Evolutionary conservation across 2,797 vertebrate species (phyloP).

Genomic region (Chaetophractus vellerosus): DNA sequence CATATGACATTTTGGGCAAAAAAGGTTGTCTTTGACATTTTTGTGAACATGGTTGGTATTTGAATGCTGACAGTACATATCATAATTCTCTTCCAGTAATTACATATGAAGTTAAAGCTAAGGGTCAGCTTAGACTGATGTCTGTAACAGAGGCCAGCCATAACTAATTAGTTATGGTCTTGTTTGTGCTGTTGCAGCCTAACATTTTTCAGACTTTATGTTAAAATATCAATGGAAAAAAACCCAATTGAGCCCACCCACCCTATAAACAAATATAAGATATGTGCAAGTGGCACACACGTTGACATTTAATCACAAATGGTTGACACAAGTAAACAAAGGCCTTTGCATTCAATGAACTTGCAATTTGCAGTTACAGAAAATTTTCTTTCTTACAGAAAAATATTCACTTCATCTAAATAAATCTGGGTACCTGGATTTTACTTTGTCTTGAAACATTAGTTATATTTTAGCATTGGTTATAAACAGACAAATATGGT

Average conservation of each 20-base stretch:
- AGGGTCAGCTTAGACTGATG: neutral
- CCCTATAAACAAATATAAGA: neutral
- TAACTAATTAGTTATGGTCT: neutral
- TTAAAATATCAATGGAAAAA: neutral
- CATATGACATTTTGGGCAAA: neutral
- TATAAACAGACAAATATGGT: slow-evolving; percentile 1
- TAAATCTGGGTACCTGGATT: neutral
- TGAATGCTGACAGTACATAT: neutral
- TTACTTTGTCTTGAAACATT: slow-evolving; percentile 7
- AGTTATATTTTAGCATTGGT: slow-evolving; percentile 40
- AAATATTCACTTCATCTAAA: neutral
- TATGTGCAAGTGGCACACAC: neutral
- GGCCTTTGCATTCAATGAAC: neutral
- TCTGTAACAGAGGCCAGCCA: neutral
- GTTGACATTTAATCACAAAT: slow-evolving; percentile 4
- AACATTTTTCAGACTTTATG: neutral
- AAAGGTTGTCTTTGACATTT: slow-evolving; percentile 11
- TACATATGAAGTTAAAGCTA: neutral
- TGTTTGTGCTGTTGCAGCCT: neutral
- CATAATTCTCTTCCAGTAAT: neutral
- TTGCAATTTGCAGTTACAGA: slow-evolving; percentile 11
- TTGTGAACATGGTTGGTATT: neutral
- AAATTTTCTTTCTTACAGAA: slow-evolving; percentile 44
- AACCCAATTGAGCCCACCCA: neutral
- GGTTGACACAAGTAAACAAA: neutral